Evolutionary conservation across 2,888 invertebrate species (phyloP), one percentile per base, ranked within the genome.

Genomic region (Hetaerina titia): DNA sequence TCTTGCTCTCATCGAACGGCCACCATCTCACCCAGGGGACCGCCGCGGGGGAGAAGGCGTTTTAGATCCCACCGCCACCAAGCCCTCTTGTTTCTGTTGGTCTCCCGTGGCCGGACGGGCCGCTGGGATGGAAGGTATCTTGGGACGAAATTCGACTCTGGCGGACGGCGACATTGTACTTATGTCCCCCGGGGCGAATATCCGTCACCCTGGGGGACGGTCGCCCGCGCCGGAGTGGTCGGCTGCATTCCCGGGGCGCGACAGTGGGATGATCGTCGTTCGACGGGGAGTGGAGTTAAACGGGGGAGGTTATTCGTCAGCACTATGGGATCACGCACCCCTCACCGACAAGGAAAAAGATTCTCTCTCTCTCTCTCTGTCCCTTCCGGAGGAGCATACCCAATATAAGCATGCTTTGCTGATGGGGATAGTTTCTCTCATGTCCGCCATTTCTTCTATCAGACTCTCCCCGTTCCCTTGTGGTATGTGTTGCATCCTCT

Each of bases 121-220:
- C 45, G 25, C 74, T 11, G 25, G 81, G 45, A 45, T 31, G n/a
- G 19, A 81, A 81, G 13, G 25, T 13, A 31, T 31, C 31, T 2
- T 45, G 81, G 81, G 81, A 81, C 81, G 81, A 81, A 81, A 81
- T 11, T 81, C 81, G 81, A 45, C 81, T 81, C 31, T 31, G 25
- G 31, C 31, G 11, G 25, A 2, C 25, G 31, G 15, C 22, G 81
- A 81, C 81, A 81, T 25, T 13, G 69, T 69, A 69, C 69, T 45
- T 45, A n/a, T 22, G 69, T n/a, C n/a, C 69, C n/a, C n/a, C 22
- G 11, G 81, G 31, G n/a, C 81, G 13, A 13, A 31, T 13, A 5
- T 60, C 60, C 60, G 13, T 60, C 60, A 60, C 81, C 31, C n/a
- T 31, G 15, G 22, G 81, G 31, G 81, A 31, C 31, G 13, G 81